These are phyloP conservation scores for Lethenteron camtschaticum DNA, from an alignment of 2,113 vertebrate species.

Conservation along the genomic window DNA sequence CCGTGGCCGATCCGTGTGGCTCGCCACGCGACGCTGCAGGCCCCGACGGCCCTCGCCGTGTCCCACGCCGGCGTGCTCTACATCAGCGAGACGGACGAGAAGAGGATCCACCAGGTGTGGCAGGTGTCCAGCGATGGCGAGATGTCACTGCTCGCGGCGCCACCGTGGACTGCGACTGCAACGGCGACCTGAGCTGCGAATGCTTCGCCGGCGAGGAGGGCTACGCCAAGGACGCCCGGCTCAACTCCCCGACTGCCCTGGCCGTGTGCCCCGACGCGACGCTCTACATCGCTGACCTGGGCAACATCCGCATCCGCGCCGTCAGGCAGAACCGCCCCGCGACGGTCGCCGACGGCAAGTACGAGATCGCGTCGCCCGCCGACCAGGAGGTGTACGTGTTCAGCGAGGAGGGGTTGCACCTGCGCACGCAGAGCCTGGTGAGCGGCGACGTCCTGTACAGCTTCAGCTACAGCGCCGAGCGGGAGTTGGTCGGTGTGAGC, in stretches of 20 bases:
- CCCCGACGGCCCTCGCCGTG: conserved; percentile 53
- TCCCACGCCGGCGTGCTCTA: conserved; percentile 73
- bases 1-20: conserved; percentile 50
- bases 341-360: conserved; percentile 38
- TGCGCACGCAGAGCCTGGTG: conserved; percentile 70
- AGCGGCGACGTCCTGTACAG: conserved; percentile 74
- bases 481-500: conserved; percentile 58
- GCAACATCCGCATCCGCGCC: conserved; percentile 77
- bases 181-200: conserved; percentile 89
- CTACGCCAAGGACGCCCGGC: conserved; percentile 83
- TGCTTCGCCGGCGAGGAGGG: conserved; percentile 83
- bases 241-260: conserved; percentile 71
- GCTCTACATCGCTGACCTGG: conserved; percentile 71
- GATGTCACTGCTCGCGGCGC: conserved; percentile 65
- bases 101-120: conserved; percentile 72
- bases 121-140: conserved; percentile 80
- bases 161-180: conserved; percentile 79
- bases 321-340: conserved; percentile 52
- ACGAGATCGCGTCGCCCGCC: conserved; percentile 71
- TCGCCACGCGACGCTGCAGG: conserved; percentile 59
- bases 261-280: conserved; percentile 73
- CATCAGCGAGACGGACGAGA: conserved; percentile 76
- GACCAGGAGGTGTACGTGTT: conserved; percentile 93
- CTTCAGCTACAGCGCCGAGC: conserved; percentile 85
- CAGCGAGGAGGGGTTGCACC: conserved; percentile 77